Percentiles rank a stretch among this genome's conserved stretches.
Evolutionary conservation across 2,888 invertebrate genomes (phyloP).

Genomic region (Sipha maydis): DNA sequence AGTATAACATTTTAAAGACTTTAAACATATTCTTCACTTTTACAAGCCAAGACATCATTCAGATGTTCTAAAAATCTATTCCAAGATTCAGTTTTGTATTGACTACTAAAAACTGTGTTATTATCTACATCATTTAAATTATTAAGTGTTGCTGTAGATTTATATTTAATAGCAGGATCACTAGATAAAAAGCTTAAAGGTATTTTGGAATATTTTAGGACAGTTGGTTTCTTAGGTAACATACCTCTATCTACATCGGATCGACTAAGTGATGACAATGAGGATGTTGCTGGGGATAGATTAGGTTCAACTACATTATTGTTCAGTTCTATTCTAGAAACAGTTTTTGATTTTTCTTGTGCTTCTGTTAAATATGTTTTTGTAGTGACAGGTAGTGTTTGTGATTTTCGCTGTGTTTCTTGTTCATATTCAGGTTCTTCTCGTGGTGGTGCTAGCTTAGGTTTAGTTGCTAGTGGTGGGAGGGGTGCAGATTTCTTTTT

Average conservation of each 20-base stretch:
- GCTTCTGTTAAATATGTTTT: constrained; percentile 41
- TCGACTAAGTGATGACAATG: constrained; percentile 60
- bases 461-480: constrained; percentile 67
- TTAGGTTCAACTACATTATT: constrained; percentile 55
- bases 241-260: constrained; percentile 62
- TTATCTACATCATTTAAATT: background rate
- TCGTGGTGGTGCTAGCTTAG: constrained; percentile 61
- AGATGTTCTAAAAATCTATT: constrained; percentile 70
- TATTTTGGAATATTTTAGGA: constrained; percentile 64
- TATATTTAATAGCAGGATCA: background rate
- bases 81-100: constrained; percentile 67
- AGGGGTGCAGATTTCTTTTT: constrained; percentile 74
- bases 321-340: constrained; percentile 60
- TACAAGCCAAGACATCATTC: constrained; percentile 70
- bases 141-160: constrained; percentile 10
- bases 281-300: constrained; percentile 58
- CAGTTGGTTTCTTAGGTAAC: constrained; percentile 36
- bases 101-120: background rate
- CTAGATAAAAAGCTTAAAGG: constrained; percentile 53
- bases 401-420: constrained; percentile 47
- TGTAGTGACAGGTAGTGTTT: constrained; percentile 57
- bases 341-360: constrained; percentile 62
- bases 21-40: constrained; percentile 69
- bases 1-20: background rate
- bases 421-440: constrained; percentile 59